Percentiles rank a stretch among this genome's conserved stretches.
Evolutionary conservation across 2,113 vertebrate species (phyloP).

Genomic region (Procavia capensis): DNA sequence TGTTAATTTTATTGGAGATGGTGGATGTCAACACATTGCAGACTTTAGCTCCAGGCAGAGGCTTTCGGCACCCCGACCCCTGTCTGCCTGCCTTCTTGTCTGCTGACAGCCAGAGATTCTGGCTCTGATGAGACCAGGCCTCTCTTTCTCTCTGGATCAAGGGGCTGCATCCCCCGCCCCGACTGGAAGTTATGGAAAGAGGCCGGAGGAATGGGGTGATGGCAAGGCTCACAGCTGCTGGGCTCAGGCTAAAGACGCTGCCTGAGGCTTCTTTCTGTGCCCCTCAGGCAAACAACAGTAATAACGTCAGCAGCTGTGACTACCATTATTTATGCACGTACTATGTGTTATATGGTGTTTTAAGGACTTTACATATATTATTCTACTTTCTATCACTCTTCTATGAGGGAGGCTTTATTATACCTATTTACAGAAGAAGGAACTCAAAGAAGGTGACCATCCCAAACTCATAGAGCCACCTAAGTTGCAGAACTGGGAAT

Average conservation of each 20-base stretch:
- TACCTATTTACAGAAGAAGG: background rate
- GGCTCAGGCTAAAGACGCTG: background rate
- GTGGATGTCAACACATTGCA: accelerated
- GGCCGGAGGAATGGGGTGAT: background rate
- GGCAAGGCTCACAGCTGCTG: background rate
- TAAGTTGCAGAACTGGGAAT: background rate
- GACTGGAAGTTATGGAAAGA: background rate
- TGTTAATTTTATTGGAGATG: background rate
- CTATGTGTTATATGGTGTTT: background rate
- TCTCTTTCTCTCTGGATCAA: background rate
- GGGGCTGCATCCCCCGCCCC: background rate
- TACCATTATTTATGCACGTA: accelerated
- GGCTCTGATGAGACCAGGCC: background rate
- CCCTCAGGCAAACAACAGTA: background rate
- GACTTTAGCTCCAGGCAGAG: background rate
- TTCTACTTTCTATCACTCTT: background rate
- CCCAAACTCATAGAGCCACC: background rate
- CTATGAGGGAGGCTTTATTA: background rate
- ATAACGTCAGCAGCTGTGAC: no score
- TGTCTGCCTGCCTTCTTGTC: background rate
- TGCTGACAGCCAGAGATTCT: background rate
- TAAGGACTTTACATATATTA: background rate
- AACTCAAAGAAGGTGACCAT: background rate
- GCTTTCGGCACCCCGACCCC: background rate
- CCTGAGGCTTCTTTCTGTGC: background rate